Percentiles rank a stretch among this genome's conserved stretches.
These are phyloP conservation scores for Disparrhopalites patrizii DNA, from an alignment of 2,888 invertebrate species.

Conservation along the genomic window DNA sequence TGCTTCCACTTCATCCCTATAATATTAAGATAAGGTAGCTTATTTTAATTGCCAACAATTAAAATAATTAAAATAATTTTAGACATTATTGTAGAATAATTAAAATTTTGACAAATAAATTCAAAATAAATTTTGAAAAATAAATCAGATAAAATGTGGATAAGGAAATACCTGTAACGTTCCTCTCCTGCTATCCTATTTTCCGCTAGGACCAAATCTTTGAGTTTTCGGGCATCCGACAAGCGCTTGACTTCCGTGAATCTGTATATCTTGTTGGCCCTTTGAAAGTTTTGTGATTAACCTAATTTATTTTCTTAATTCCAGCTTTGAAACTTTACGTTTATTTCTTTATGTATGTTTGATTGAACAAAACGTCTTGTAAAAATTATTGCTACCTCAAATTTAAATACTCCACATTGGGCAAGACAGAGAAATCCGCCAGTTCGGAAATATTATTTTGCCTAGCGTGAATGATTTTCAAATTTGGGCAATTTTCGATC, in stretches of 20 bases:
- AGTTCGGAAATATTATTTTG: conserved; percentile 14
- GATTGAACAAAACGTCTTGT: too few relatives aligned
- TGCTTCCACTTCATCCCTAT: not conserved
- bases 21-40: not conserved
- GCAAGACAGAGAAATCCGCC: not conserved
- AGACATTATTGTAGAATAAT: not conserved
- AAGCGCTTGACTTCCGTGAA: not conserved
- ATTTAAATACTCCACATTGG: conserved; percentile 24
- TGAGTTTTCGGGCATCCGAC: not conserved
- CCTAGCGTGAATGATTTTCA: conserved; percentile 15
- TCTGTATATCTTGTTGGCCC: not conserved
- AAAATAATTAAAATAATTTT: not conserved
- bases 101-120: not conserved
- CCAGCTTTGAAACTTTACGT: too few relatives aligned
- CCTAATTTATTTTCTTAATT: too few relatives aligned
- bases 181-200: conserved; percentile 12
- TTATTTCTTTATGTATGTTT: not conserved
- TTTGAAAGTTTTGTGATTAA: too few relatives aligned
- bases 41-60: not conserved
- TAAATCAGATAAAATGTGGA: not conserved
- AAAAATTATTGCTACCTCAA: conserved; percentile 2
- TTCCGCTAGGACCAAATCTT: not conserved
- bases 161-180: not conserved
- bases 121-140: not conserved
- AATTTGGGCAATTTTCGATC: conserved; percentile 16